These are phyloP conservation scores for Aporophyla nigra DNA, from an alignment of 2,888 invertebrate species.

Conservation along the genomic window DNA sequence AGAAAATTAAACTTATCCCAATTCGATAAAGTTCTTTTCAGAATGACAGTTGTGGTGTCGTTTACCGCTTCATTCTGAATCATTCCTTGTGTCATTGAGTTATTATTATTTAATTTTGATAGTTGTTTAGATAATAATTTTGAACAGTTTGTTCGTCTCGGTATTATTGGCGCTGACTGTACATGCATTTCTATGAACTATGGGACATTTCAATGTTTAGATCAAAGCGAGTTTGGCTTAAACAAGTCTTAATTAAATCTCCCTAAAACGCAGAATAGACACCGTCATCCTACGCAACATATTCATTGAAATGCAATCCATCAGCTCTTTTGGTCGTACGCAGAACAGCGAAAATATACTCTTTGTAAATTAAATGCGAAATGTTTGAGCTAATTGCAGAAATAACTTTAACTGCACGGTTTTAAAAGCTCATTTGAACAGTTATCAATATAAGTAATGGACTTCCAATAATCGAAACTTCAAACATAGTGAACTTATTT, in stretches of 20 bases:
- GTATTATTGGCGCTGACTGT: too few relatives aligned
- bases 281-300: not conserved
- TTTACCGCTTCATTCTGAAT: too few relatives aligned
- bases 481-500: not conserved
- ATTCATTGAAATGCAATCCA: not conserved
- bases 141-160: too few relatives aligned
- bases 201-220: not conserved
- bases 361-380: slow-evolving; percentile 7
- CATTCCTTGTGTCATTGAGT: too few relatives aligned
- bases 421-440: not conserved
- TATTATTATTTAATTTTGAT: too few relatives aligned
- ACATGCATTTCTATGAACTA: not conserved
- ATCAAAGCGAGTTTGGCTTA: not conserved
- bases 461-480: not conserved
- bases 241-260: not conserved
- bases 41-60: too few relatives aligned
- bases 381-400: not conserved
- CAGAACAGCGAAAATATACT: slow-evolving; percentile 4
- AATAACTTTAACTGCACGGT: not conserved
- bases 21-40: too few relatives aligned
- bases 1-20: too few relatives aligned
- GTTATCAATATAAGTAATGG: not conserved
- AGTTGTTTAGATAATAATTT: too few relatives aligned
- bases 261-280: not conserved
- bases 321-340: not conserved